Evolutionary conservation across 2,113 vertebrate species (phyloP), one percentile per base, ranked within the genome.

Genomic region (western clawed frog (Xenopus tropicalis)): DNA sequence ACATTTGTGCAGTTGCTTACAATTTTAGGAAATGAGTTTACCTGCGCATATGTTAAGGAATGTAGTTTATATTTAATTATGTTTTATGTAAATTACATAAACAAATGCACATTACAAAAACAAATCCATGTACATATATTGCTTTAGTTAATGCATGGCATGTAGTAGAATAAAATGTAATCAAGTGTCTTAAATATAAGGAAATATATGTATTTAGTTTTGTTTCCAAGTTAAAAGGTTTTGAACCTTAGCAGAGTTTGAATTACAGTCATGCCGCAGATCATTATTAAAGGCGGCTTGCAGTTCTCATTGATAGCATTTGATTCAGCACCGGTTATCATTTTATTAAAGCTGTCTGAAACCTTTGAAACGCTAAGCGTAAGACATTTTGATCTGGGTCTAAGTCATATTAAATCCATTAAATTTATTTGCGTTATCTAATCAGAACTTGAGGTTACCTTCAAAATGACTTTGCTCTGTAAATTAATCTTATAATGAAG

Each of bases 381-480:
- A 20, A 25, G 29, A 25, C 23, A 52, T 22, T 44, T 74, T 74
- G 72, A 67, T 67, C 64, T 74, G 52, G 57, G 14, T 52, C 11
- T 52, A 52, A 61, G 58, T 62, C 44, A 23, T 66, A 54, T 29
- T 42, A 62, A 75, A 75, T 69, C 20, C 24, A 61, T 69, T 24
- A 69, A 75, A 69, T 62, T 69, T 23, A 69, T 69, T 75, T 75
- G 24, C 62, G 24, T 62, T 75, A 75, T 75, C 72, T 75, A 54
- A 62, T 75, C 72, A 69, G 21, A 75, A 69, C 20, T 62, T 62
- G 58, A 62, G 72, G 66, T 75, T 69, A 75, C 72, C 72, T 75
- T 75, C 66, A 75, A 75, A 75, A 75, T 75, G 58, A 62, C 72
- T 75, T 75, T 75, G 72, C 44, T 75, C 43, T 75, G 72, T 61